Evolutionary conservation across 2,888 invertebrate species (phyloP).

Genomic region (Limnephilus lunatus): DNA sequence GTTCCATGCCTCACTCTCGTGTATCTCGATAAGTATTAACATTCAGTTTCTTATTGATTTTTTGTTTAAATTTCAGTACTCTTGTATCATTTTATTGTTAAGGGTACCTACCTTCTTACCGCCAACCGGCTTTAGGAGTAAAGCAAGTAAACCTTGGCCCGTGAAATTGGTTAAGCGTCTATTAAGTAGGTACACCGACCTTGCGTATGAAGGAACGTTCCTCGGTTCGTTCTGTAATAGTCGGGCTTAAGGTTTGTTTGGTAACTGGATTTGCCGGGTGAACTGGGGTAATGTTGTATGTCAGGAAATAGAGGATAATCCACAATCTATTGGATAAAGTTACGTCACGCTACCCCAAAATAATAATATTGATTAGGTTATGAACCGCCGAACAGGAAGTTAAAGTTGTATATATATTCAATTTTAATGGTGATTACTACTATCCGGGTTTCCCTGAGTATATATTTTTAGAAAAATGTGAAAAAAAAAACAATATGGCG

Average conservation of each 20-base stretch:
- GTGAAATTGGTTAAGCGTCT: neutral
- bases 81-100: neutral
- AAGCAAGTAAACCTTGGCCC: neutral
- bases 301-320: slow-evolving; percentile 2
- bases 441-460: neutral
- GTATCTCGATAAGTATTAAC: neutral
- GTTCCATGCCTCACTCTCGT: too few species aligned
- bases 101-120: neutral
- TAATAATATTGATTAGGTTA: neutral
- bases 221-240: neutral
- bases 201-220: neutral
- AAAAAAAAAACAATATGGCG: neutral
- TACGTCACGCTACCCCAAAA: neutral
- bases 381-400: neutral
- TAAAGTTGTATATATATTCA: neutral
- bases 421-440: too few species aligned
- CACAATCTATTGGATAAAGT: neutral
- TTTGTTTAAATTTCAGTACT: neutral
- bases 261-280: neutral
- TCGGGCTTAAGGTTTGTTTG: neutral
- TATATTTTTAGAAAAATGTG: too few species aligned
- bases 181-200: neutral
- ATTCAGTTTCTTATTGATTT: neutral
- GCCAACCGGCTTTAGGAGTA: neutral
- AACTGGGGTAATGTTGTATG: neutral